Percentiles rank a stretch among this genome's conserved stretches.
These are phyloP conservation scores for Galerucella nymphaeae DNA, from an alignment of 2,888 invertebrate species.

Conservation along the genomic window DNA sequence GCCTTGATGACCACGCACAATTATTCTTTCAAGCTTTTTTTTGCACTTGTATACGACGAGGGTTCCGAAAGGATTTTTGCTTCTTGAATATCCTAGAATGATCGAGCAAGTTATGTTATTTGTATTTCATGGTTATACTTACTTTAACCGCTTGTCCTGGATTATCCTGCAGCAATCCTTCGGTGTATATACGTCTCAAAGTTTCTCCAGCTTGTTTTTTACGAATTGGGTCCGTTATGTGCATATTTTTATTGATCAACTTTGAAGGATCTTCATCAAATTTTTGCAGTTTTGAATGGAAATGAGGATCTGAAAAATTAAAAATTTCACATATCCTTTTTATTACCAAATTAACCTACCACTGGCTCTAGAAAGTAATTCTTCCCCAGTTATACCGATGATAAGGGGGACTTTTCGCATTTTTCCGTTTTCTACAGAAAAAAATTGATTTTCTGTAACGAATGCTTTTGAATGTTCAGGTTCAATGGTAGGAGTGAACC, in stretches of 20 bases:
- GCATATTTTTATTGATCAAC: constrained; percentile 46
- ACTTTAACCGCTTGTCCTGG: constrained; percentile 25
- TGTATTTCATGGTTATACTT: neutral
- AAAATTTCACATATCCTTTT: too few species aligned
- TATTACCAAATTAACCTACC: neutral
- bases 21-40: too few species aligned
- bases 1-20: too few species aligned
- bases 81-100: too few species aligned
- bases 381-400: constrained; percentile 47
- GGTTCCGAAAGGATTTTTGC: too few species aligned
- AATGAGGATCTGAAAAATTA: neutral
- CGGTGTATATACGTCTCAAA: constrained; percentile 44
- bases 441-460: constrained; percentile 41
- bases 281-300: neutral
- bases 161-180: constrained; percentile 20
- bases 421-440: constrained; percentile 36
- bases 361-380: constrained; percentile 26
- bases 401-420: constrained; percentile 42
- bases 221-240: constrained; percentile 32
- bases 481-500: constrained; percentile 43
- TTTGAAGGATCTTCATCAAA: constrained; percentile 38
- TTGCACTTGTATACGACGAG: too few species aligned
- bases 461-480: constrained; percentile 44
- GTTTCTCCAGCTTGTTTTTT: constrained; percentile 36
- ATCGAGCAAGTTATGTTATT: too few species aligned